These are phyloP conservation scores for Ceratina japonica DNA, from an alignment of 1,140 invertebrate species.

Conservation along the genomic window DNA sequence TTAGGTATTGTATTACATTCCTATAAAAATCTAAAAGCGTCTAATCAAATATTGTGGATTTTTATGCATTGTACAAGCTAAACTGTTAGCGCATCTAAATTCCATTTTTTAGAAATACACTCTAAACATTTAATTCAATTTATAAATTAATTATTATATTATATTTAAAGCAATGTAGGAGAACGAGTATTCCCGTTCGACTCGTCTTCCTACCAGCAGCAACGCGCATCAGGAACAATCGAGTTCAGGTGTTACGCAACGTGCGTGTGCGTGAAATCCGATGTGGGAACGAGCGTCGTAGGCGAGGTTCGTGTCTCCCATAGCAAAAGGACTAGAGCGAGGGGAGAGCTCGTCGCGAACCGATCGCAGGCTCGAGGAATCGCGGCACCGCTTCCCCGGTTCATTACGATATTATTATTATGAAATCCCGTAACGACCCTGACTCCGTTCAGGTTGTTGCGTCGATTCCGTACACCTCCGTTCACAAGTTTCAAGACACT, in stretches of 20 bases:
- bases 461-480: not conserved
- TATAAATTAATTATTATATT: too few species aligned
- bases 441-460: constrained; percentile 3
- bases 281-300: constrained; percentile 57
- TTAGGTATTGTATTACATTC: too few species aligned
- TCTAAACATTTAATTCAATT: too few species aligned
- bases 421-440: constrained; percentile 12
- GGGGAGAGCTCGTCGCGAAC: constrained; percentile 39
- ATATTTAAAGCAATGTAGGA: too few species aligned
- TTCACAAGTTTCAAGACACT: not conserved
- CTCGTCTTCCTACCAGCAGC: constrained; percentile 15
- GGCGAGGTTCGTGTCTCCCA: constrained; percentile 45
- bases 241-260: constrained; percentile 54
- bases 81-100: too few species aligned
- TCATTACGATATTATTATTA: constrained; percentile 19
- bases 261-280: constrained; percentile 45
- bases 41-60: too few species aligned
- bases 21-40: too few species aligned
- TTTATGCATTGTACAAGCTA: too few species aligned
- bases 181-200: not conserved
- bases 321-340: constrained; percentile 28
- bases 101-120: too few species aligned
- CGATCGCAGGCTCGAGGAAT: constrained; percentile 43
- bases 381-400: not conserved
- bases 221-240: constrained; percentile 41